Evolutionary conservation across 1,140 invertebrate species (phyloP).

Genomic region (Drosophila arawakana): DNA sequence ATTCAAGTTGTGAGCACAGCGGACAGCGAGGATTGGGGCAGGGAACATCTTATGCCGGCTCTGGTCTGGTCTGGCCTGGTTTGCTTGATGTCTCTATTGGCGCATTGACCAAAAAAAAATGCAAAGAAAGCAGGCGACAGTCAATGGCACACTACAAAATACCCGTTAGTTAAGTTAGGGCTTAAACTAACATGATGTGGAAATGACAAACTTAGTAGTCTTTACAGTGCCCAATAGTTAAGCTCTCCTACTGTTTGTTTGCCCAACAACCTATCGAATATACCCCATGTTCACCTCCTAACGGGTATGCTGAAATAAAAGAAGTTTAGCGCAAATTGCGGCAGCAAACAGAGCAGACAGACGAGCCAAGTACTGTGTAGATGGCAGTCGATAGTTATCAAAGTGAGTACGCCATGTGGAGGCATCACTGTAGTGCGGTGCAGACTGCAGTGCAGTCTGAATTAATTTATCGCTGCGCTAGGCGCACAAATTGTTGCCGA

Average conservation of each 20-base stretch:
- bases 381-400: constrained; percentile 60
- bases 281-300: too few relatives aligned
- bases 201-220: too few relatives aligned
- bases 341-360: background rate
- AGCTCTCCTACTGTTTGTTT: too few relatives aligned
- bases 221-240: too few relatives aligned
- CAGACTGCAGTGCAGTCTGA: constrained; percentile 6
- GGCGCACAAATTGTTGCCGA: constrained; percentile 80
- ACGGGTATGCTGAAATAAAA: background rate
- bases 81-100: constrained; percentile 81
- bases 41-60: background rate
- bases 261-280: too few relatives aligned
- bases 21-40: background rate
- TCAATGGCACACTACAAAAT: too few relatives aligned
- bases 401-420: constrained; percentile 35
- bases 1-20: constrained; percentile 53
- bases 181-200: too few relatives aligned
- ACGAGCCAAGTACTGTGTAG: constrained; percentile 12
- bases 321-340: constrained; percentile 15
- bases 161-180: too few relatives aligned
- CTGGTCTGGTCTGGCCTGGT: constrained; percentile 31
- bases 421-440: constrained; percentile 7
- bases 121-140: background rate
- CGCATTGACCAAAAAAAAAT: constrained; percentile 23
- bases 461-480: constrained; percentile 82